These are phyloP conservation scores for Eurytoma adleriae DNA, from an alignment of 2,888 invertebrate genomes.

Conservation along the genomic window DNA sequence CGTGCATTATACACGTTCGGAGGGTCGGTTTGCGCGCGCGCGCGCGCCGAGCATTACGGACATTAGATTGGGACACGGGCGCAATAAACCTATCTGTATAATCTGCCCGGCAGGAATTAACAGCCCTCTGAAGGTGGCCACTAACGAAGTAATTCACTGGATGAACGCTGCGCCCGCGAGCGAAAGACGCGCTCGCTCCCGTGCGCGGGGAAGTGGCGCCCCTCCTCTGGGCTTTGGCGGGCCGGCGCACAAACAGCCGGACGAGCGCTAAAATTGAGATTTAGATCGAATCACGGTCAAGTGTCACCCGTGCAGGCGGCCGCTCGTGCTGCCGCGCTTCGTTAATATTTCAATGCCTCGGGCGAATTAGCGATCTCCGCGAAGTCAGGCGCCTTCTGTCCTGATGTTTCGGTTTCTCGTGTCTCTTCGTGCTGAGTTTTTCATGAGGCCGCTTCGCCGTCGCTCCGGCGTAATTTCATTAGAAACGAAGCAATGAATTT, in stretches of 20 bases:
- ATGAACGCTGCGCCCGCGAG: slow-evolving; percentile 70
- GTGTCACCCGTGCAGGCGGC: slow-evolving; percentile 57
- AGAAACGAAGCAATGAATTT: no score
- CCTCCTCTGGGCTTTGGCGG: slow-evolving; percentile 8
- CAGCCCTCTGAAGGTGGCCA: slow-evolving; percentile 76
- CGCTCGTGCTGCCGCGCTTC: slow-evolving; percentile 32
- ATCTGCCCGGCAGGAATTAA: slow-evolving; percentile 77
- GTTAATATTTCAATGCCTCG: slow-evolving; percentile 45
- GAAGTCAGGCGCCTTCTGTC: not conserved
- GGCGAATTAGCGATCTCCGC: slow-evolving; percentile 12
- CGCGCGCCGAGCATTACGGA: slow-evolving; percentile 71
- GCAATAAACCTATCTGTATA: slow-evolving; percentile 77
- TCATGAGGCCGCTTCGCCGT: no score
- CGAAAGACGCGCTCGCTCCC: slow-evolving; percentile 47
- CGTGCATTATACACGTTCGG: slow-evolving; percentile 53
- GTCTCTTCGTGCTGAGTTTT: no score
- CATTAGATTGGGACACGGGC: slow-evolving; percentile 76
- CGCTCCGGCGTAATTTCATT: no score
- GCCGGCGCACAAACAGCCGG: not conserved
- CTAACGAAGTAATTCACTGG: slow-evolving; percentile 77
- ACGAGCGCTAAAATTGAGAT: slow-evolving; percentile 72
- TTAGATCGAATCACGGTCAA: slow-evolving; percentile 71
- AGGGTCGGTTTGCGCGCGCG: not conserved
- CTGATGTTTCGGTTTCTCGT: not conserved
- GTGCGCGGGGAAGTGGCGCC: slow-evolving; percentile 39